Conservation (phyloP, 2,113 vertebrate species). For the Pelmatolapia mariae region DNA sequence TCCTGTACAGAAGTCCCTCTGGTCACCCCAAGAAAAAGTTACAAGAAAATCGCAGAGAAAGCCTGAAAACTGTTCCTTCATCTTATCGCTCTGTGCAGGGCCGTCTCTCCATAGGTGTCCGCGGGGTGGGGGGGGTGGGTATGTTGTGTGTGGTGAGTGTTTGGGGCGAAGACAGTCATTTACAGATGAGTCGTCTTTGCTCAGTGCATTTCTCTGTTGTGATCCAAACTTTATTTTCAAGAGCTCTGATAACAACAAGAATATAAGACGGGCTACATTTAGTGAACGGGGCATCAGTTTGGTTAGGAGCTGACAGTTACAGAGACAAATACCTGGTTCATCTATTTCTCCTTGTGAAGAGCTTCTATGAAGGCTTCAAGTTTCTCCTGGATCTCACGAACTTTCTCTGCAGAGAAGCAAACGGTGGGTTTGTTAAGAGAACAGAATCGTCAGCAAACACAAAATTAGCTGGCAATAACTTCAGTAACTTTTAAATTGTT, state of each 20-base stretch:
- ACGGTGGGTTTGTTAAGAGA: neutral
- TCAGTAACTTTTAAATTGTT: neutral
- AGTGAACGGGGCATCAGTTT: neutral
- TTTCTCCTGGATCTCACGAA: conserved; percentile 99
- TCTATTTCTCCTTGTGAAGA: conserved; percentile 95
- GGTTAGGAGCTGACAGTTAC: neutral
- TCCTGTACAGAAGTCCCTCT: neutral
- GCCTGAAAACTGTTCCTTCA: neutral
- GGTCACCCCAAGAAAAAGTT: neutral
- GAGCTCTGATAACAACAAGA: conserved; percentile 22
- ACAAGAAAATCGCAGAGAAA: neutral
- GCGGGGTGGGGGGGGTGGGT: neutral
- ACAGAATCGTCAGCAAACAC: neutral
- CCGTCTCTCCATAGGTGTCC: neutral
- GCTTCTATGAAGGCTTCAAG: conserved; percentile 99
- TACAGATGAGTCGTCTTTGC: conserved; percentile 37
- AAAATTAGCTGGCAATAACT: neutral
- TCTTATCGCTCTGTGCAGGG: neutral
- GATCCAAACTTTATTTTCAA: conserved; percentile 5
- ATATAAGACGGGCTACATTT: rapidly evolving
- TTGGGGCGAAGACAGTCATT: conserved; percentile 17
- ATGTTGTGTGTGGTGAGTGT: neutral
- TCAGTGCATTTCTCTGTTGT: conserved; percentile 53
- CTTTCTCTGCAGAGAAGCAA: conserved; percentile 83
- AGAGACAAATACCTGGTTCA: conserved; percentile 36